These are phyloP conservation scores for Siderastrea radians DNA, from an alignment of 92 coral and sea anemone species.

Conservation along the genomic window DNA sequence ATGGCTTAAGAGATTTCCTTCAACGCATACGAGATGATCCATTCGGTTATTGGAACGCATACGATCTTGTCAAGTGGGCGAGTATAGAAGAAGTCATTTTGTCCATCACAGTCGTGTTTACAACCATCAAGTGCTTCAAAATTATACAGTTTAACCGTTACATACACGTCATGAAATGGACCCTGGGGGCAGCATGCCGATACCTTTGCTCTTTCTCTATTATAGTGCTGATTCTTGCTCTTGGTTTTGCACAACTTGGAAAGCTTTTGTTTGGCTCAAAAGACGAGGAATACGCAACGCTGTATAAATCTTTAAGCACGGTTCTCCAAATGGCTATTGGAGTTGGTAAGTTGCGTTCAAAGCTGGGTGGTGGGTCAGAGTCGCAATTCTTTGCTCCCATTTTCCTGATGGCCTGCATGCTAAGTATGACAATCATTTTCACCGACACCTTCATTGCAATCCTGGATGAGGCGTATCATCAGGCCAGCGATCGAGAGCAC, in stretches of 20 bases:
- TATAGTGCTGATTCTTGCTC: conserved; percentile 53
- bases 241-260: conserved; percentile 78
- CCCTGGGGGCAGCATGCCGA: conserved; percentile 64
- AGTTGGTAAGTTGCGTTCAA: conserved; percentile 28
- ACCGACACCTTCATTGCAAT: conserved; percentile 39
- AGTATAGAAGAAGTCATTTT: background rate
- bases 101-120: conserved; percentile 16
- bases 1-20: conserved; percentile 41
- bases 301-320: conserved; percentile 10
- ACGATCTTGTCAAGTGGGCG: conserved; percentile 27
- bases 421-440: conserved; percentile 19
- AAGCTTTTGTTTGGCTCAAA: conserved; percentile 71
- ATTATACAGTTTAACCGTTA: conserved; percentile 35
- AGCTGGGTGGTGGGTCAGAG: background rate
- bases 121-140: conserved; percentile 27
- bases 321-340: conserved; percentile 36
- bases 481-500: conserved; percentile 6
- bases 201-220: conserved; percentile 59
- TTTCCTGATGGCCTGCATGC: conserved; percentile 33
- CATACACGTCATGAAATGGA: conserved; percentile 69
- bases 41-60: conserved; percentile 24
- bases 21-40: conserved; percentile 49
- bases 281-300: conserved; percentile 69
- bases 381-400: conserved; percentile 19
- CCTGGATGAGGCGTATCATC: conserved; percentile 25